Base-by-base conservation (phyloP, 64 coral and sea anemone species). In the Dendronephthya gigantea region DNA sequence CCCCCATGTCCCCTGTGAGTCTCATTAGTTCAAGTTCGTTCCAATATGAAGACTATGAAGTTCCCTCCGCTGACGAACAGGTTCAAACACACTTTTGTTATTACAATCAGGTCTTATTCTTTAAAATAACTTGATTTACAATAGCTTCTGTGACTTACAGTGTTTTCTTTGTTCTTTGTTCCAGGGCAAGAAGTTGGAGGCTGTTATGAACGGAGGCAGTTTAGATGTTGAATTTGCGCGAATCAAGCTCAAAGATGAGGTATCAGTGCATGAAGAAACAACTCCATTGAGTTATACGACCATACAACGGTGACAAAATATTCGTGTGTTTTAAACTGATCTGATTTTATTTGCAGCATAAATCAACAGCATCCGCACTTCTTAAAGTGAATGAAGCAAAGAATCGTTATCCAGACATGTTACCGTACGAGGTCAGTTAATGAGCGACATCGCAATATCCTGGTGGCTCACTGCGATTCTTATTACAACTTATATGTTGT, bases 341-440 rank as follows among this genome's bases (percentile, higher is more conserved):
- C 11, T 45, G 4, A 45, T 45, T 45, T 45, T 11, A 45, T 45
- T 45, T 45, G 41, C 82, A 98, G 94, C 90, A 89, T 48, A 84
- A 91, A 8, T 87, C 90, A 69, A 82, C 90, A 45, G 66, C 92
- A 33, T 93, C 92, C 55, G 94, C 56, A 11, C 48, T 85, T 33
- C 88, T 84, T 35, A 17, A 50, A 3, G 56, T 40, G 34, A 98
- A 98, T 82, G 82, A 36, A 82, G 83, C 84, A 25, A 91, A 89
- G 70, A 98, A 98, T 87, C 90, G 95, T 59, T 98, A 93, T 79
- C 89, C 91, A 29, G 92, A 98, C 75, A 89, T 98, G 8, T 11
- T 98, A 16, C 95, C 95, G 6, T 91, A 93, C 31, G 95, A 98
- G 92, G 95, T 98, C 48, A 48, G 48, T 23, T 59, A 8, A 8